phyloP scores from a whole-genome alignment of 1,140 invertebrate genomes.

The Sinonovacula constricta region DNA sequence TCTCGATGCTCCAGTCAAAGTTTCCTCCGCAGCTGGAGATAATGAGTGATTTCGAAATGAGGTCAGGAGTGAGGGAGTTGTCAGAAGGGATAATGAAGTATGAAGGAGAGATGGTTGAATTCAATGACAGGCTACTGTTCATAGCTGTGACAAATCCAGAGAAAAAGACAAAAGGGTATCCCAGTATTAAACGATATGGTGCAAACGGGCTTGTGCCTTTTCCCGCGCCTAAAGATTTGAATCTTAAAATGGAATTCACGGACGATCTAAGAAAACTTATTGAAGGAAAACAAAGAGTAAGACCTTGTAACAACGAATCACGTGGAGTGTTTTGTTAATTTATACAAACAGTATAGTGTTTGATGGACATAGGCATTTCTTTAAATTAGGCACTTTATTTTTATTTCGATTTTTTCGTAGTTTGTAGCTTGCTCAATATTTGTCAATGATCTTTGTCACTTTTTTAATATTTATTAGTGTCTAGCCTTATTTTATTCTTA shows the following conservation, averaged over 20 bases:
- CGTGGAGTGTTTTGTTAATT: too few species aligned
- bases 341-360: too few species aligned
- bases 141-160: conserved; percentile 66
- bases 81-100: conserved; percentile 76
- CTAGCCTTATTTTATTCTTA: too few species aligned
- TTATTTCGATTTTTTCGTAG: too few species aligned
- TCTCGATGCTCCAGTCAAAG: conserved; percentile 73
- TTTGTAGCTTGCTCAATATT: too few species aligned
- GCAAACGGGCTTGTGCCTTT: conserved; percentile 49
- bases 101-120: conserved; percentile 71
- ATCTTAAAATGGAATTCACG: conserved; percentile 63
- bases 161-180: conserved; percentile 54
- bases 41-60: conserved; percentile 69
- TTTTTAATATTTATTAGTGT: too few species aligned
- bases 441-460: too few species aligned
- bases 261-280: conserved; percentile 52
- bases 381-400: too few species aligned
- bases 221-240: conserved; percentile 55
- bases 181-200: conserved; percentile 66
- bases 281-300: conserved; percentile 23
- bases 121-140: conserved; percentile 72
- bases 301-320: too few species aligned
- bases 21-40: conserved; percentile 74
- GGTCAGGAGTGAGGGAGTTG: conserved; percentile 72
- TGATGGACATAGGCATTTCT: too few species aligned